Evolutionary conservation across 2,797 vertebrate genomes (phyloP), one percentile per base, ranked within the genome.

Genomic region (Numenius phaeopus): DNA sequence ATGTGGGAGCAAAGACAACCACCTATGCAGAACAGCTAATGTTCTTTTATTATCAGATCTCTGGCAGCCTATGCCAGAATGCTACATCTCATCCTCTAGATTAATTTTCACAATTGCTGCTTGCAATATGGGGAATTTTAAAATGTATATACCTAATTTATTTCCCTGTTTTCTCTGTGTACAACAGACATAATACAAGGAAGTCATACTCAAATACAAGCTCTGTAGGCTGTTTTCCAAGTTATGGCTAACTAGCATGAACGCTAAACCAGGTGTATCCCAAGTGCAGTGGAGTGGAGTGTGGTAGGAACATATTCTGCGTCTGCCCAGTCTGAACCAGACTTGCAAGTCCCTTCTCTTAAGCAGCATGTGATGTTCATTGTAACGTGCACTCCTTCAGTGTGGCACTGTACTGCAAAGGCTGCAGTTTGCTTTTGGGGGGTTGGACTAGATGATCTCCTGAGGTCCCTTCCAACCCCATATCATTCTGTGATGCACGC

Each of bases 31-130:
- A 94, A 34, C 64, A 91, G 58, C 20, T 83, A 57, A 62, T 73
- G 47, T 76, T 64, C 39, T 92, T 92, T 94, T 85, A 73, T 89
- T 55, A 59, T 47, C 59, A 77, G 50, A 72, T 87, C 44, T 66
- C 58, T 69, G 69, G 39, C 64, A 93, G 62, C 18, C 58, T 11
- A 29, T 92, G 75, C 70, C 71, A 89, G 50, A 83, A 66, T 22
- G 32, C 59, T 76, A 11, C 3, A 0, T 66, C 52, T 93, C 59
- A 49, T 72, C 44, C 23, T 26, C 34, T 73, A 18, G 26, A 44
- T 62, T 77, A 23, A 55, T 62, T 91, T 62, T 61, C 30, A 55
- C 69, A 70, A 39, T 18, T 66, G 54, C 50, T 89, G 27, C 50
- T 70, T 91, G 80, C 19, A 52, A 2, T 34, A 27, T 14, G 21